Evolutionary conservation across 2,797 vertebrate species (phyloP).

Genomic region (Gila robusta): DNA sequence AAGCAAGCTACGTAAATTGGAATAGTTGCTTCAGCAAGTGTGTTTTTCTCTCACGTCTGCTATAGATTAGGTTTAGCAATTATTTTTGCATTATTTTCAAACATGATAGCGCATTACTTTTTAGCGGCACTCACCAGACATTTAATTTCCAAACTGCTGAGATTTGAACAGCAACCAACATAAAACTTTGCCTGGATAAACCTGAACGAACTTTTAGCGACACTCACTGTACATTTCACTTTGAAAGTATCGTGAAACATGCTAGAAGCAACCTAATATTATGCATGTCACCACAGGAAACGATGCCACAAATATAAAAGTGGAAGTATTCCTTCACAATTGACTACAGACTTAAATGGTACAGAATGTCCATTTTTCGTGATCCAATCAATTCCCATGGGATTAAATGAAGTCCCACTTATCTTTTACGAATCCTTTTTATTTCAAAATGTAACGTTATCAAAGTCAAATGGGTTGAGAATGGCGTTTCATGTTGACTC

Average conservation of each 20-base stretch:
- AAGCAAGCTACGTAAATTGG: not conserved
- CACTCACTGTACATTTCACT: not conserved
- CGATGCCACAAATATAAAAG: not conserved
- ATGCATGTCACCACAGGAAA: not conserved
- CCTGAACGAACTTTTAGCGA: not conserved
- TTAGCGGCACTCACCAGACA: not conserved
- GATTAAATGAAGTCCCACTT: not conserved
- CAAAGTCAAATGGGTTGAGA: constrained; percentile 10
- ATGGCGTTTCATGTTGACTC: not conserved
- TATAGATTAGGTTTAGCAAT: not conserved
- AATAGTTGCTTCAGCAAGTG: not conserved
- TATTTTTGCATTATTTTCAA: not conserved
- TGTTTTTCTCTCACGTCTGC: not conserved
- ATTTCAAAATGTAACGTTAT: not conserved
- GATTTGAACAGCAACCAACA: no score
- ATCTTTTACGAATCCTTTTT: not conserved
- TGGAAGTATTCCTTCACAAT: not conserved
- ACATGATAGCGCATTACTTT: no score
- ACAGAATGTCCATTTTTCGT: not conserved
- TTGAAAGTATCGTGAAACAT: not conserved
- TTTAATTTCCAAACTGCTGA: not conserved
- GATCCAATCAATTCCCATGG: constrained; percentile 6
- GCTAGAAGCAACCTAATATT: not conserved
- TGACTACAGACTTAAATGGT: not conserved
- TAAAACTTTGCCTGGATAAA: not conserved